Base-by-base conservation (phyloP, 2,888 invertebrate species). In the Serrognathus titanus region DNA sequence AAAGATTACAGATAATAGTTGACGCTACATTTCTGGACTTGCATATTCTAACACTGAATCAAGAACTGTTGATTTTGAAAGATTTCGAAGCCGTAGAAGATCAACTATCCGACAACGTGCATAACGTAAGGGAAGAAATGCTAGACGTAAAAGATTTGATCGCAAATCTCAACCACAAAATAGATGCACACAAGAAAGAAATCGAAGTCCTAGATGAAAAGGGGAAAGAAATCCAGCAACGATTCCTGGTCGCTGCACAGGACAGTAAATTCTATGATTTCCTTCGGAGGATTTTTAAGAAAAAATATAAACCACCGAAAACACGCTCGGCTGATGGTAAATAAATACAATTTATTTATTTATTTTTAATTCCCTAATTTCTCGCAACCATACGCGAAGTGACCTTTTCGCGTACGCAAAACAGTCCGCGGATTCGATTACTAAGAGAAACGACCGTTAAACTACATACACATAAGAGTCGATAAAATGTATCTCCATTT, bases 181-280 rank as follows among this genome's bases (percentile, higher is more conserved):
- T 85, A 48, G 82, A 84, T 7, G 66, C 75, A 46, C 80, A 80
- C 53, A 75, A 78, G 54, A 71, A 69, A 48, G 75, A 77, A 49
- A 78, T 82, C 41, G 72, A 71, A 40, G 76, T 76, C 37, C 65
- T 81, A 39, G 75, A 78, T 24, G 78, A 81, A 3, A 78, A 81
- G 57, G 81, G 83, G 11, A 75, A 73, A 45, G 75, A 76, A 2
- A 71, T 84, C 9, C 81, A 83, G 48, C 68, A 77, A 1, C 80
- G 81, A 50, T 91, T 88, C 69, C 79, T 82, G 53, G 79, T 75
- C 31, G 78, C 82, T 6, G 81, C 85, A 0, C 82, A 80, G 41
- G 87, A 89, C 52, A 88, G 89, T 69, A 91, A 89, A 71, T 94
- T 90, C 72, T 83, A 83, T 5, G 87, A 89, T 66, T 94, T 92